phyloP scores from a whole-genome alignment of 2,797 vertebrate species.

The Myoxocephalus aenaeus region DNA sequence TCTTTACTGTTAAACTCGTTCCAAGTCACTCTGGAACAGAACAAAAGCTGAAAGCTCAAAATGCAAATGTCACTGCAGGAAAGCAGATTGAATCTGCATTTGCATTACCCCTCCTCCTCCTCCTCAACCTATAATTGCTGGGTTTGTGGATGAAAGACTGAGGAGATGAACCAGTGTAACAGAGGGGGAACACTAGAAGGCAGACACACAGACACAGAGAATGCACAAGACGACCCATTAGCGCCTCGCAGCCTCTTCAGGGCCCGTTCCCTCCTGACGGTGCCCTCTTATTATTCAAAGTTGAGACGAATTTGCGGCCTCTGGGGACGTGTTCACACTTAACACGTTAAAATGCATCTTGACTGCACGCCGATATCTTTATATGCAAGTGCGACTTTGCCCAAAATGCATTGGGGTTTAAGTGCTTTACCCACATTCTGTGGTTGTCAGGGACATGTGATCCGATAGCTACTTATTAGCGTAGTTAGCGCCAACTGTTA shows the following conservation, averaged over 20 bases:
- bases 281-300: constrained; percentile 45
- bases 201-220: constrained; percentile 25
- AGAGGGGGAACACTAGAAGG: constrained; percentile 2
- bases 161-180: constrained; percentile 22
- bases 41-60: constrained; percentile 40
- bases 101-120: background rate
- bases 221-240: constrained; percentile 22
- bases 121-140: constrained; percentile 14
- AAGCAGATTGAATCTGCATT: constrained; percentile 41
- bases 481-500: too few species aligned
- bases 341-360: background rate
- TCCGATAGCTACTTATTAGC: background rate
- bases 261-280: constrained; percentile 26
- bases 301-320: background rate
- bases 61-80: constrained; percentile 44
- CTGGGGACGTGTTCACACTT: constrained; percentile 15
- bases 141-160: constrained; percentile 46
- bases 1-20: constrained; percentile 25
- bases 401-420: background rate
- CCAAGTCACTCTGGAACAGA: background rate
- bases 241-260: constrained; percentile 33
- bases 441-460: background rate
- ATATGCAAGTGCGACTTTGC: background rate
- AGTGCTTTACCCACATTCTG: background rate
- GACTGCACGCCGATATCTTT: background rate